Evolutionary conservation across 2,888 invertebrate genomes (phyloP).

Genomic region (Agrochola lychnidis): DNA sequence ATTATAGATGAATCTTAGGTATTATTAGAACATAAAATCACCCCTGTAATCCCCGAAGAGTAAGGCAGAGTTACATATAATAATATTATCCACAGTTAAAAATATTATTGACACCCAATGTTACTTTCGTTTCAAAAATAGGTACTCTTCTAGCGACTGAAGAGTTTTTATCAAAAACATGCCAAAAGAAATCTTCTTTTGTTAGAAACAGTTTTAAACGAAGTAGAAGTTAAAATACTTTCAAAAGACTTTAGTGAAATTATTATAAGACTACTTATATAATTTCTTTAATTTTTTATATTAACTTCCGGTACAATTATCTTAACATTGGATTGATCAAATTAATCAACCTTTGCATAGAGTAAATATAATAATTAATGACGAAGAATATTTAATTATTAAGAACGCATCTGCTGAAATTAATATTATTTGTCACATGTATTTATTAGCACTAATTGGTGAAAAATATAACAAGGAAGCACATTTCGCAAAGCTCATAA

Average conservation of each 20-base stretch:
- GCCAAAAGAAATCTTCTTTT: neutral
- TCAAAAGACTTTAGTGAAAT: too few species aligned
- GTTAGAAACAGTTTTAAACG: neutral
- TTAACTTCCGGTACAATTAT: neutral
- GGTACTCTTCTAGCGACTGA: neutral
- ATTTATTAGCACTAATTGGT: neutral
- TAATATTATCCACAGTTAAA: neutral
- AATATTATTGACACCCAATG: neutral
- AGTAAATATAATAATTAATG: neutral
- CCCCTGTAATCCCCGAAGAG: too few species aligned
- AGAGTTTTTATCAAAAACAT: neutral
- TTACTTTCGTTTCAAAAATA: neutral
- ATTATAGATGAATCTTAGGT: neutral
- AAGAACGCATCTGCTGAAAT: neutral
- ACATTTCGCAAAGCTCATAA: slow-evolving; percentile 58
- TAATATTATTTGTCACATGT: slow-evolving; percentile 1
- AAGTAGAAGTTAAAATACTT: neutral
- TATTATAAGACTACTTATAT: neutral
- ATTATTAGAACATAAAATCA: neutral
- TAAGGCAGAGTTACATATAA: neutral
- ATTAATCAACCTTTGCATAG: neutral
- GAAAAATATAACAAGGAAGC: slow-evolving; percentile 10
- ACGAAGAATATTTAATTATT: neutral
- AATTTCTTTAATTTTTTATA: neutral
- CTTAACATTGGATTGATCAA: neutral